Percentiles rank a stretch among this genome's conserved stretches.
phyloP scores from a whole-genome alignment of 2,797 vertebrate genomes.

The Pelobates cultripes region DNA sequence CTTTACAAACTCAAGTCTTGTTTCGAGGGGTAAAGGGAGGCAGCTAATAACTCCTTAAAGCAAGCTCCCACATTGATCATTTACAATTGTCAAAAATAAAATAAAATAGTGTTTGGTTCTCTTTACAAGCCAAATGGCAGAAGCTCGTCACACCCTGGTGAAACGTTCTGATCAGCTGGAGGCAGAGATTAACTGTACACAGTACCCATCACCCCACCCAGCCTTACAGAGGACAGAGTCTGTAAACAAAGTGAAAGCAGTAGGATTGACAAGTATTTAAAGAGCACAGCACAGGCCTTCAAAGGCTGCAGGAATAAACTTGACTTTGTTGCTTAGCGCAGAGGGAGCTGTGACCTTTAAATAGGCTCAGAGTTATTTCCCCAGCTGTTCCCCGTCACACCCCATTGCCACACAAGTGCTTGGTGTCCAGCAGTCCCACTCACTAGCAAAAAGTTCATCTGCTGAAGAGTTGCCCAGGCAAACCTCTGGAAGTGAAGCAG shows the following conservation, averaged over 20 bases:
- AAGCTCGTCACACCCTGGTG: too few relatives aligned
- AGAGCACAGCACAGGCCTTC: too few relatives aligned
- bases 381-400: conserved; percentile 6
- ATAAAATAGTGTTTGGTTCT: conserved; percentile 60
- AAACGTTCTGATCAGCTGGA: too few relatives aligned
- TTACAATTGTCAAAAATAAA: conserved; percentile 83
- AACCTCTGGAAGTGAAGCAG: background rate
- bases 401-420: conserved; percentile 13
- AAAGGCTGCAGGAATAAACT: too few relatives aligned
- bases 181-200: background rate
- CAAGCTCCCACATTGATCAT: conserved; percentile 73
- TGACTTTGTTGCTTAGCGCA: too few relatives aligned
- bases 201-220: background rate
- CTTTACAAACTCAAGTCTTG: conserved; percentile 84
- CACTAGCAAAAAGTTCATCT: background rate
- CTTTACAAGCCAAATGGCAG: conserved; percentile 27
- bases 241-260: too few relatives aligned
- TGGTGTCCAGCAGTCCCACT: background rate
- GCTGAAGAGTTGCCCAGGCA: background rate
- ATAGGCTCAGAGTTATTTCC: too few relatives aligned
- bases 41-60: conserved; percentile 40
- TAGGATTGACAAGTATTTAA: too few relatives aligned
- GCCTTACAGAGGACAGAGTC: background rate
- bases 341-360: too few relatives aligned
- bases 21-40: conserved; percentile 52